A percentile compares a stretch with the other conserved stretches of the same genome.
Evolutionary conservation across 1,140 invertebrate species (phyloP).

Genomic region (Teleogryllus occipitalis): DNA sequence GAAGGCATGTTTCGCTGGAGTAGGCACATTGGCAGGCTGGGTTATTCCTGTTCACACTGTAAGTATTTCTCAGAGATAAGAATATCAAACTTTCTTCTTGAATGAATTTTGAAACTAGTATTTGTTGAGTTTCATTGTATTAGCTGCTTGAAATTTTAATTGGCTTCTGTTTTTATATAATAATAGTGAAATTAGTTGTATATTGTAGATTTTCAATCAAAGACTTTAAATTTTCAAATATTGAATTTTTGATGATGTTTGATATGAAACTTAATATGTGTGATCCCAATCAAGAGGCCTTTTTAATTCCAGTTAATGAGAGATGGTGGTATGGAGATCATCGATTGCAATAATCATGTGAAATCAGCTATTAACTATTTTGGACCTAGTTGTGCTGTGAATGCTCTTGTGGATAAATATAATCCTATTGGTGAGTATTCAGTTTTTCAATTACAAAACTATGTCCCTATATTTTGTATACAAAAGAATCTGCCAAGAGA

Average conservation of each 20-base stretch:
- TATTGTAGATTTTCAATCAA: too few relatives aligned
- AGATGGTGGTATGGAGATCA: constrained; percentile 66
- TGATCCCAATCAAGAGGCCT: not conserved
- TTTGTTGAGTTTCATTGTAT: too few relatives aligned
- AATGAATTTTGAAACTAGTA: too few relatives aligned
- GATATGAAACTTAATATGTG: not conserved
- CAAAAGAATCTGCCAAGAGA: too few relatives aligned
- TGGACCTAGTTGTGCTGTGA: constrained; percentile 84
- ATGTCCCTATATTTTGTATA: not conserved
- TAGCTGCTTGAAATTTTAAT: too few relatives aligned
- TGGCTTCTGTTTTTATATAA: too few relatives aligned
- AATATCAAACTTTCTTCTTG: too few relatives aligned
- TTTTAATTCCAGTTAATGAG: constrained; percentile 58
- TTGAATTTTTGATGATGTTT: not conserved
- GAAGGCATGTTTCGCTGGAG: constrained; percentile 82
- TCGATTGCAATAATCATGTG: constrained; percentile 93
- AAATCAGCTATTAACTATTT: constrained; percentile 88
- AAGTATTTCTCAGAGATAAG: constrained; percentile 29
- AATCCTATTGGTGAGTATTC: constrained; percentile 75
- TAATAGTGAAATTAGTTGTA: too few relatives aligned
- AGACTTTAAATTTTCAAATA: not conserved
- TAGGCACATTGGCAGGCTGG: constrained; percentile 89
- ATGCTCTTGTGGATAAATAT: constrained; percentile 82
- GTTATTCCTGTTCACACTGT: constrained; percentile 78
- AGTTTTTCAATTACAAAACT: not conserved